phyloP scores from a whole-genome alignment of 1,140 invertebrate genomes.

The Lepidurus arcticus region DNA sequence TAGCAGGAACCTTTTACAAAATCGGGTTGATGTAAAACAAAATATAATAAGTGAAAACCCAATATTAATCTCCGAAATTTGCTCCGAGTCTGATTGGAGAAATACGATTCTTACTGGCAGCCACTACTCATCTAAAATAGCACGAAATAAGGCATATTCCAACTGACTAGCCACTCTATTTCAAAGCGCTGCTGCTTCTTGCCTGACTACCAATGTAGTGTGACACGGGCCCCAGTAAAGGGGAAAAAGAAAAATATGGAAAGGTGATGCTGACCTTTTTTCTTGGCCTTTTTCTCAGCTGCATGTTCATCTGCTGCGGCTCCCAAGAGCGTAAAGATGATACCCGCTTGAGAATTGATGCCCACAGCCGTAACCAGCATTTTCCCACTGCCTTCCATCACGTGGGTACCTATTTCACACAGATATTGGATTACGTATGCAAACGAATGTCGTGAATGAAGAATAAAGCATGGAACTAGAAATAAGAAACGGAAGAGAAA shows the following conservation, averaged over 20 bases:
- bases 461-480: neutral
- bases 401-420: constrained; percentile 76
- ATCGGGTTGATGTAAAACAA: no score
- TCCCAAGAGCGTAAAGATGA: constrained; percentile 96
- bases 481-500: neutral
- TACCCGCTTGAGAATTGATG: constrained; percentile 98
- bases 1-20: neutral
- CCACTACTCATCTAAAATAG: neutral
- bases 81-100: neutral
- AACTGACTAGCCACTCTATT: neutral
- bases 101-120: neutral
- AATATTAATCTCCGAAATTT: neutral
- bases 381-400: constrained; percentile 99
- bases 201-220: neutral
- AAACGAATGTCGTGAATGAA: neutral
- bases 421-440: neutral
- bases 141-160: neutral
- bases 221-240: neutral
- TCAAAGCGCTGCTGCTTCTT: neutral
- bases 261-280: constrained; percentile 63
- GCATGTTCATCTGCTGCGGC: constrained; percentile 89
- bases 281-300: constrained; percentile 86
- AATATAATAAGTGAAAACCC: no score
- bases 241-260: neutral
- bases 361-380: constrained; percentile 98